Conservation (phyloP, 2,888 invertebrate genomes). For the Diarsia mendica region DNA sequence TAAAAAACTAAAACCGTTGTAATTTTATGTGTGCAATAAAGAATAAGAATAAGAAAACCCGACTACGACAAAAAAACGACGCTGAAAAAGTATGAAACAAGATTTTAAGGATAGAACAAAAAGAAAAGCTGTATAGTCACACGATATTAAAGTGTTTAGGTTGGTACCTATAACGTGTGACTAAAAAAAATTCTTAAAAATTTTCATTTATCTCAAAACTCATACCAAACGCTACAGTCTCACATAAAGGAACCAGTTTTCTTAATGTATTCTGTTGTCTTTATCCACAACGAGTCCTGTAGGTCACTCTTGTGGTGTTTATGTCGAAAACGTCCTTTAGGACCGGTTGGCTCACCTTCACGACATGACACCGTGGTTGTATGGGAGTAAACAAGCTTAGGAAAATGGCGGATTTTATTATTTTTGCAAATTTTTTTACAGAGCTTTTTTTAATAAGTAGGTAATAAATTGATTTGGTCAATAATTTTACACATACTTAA, state of each 20-base stretch:
- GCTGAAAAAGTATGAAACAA: no score
- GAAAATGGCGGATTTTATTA: slow-evolving; percentile 8
- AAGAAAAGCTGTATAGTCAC: no score
- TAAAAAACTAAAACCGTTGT: no score
- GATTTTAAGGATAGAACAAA: no score
- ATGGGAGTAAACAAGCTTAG: slow-evolving; percentile 15
- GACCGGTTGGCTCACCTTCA: slow-evolving; percentile 61
- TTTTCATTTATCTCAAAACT: neutral
- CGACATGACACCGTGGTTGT: slow-evolving; percentile 23
- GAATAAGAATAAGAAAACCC: no score
- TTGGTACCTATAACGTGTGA: no score
- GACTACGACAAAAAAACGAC: no score
- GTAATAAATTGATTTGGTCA: neutral
- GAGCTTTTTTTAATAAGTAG: neutral
- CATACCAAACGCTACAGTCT: slow-evolving; percentile 1
- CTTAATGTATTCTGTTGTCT: slow-evolving; percentile 65
- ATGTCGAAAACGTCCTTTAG: slow-evolving; percentile 71
- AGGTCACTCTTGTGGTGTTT: slow-evolving; percentile 70
- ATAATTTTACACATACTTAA: neutral
- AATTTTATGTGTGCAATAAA: no score
- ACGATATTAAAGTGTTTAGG: no score
- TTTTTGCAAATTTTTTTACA: neutral
- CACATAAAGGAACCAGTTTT: slow-evolving; percentile 65
- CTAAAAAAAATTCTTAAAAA: no score
- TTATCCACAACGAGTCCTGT: slow-evolving; percentile 70